These are phyloP conservation scores for Lampris incognitus DNA, from an alignment of 2,113 vertebrate species.

Conservation along the genomic window DNA sequence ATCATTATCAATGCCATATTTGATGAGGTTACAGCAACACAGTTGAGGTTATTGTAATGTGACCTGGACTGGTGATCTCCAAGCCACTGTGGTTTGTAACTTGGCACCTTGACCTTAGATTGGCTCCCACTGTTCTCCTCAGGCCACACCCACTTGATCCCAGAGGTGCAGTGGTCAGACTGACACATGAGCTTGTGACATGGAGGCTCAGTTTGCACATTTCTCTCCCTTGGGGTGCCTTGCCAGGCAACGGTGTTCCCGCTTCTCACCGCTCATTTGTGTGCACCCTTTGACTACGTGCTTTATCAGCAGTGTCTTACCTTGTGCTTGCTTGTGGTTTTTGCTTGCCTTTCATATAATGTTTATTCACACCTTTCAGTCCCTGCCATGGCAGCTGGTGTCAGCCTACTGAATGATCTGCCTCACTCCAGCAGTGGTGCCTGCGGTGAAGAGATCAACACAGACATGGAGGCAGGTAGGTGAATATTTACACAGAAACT, in stretches of 20 bases:
- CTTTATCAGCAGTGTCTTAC: constrained; percentile 30
- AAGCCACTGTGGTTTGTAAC: constrained; percentile 30
- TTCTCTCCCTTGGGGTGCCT: constrained; percentile 39
- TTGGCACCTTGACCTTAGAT: constrained; percentile 19
- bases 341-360: constrained; percentile 52
- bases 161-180: constrained; percentile 42
- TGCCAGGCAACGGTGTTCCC: constrained; percentile 50
- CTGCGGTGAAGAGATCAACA: constrained; percentile 64
- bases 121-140: constrained; percentile 1
- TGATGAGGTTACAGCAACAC: too few species aligned
- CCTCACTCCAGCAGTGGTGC: constrained; percentile 76
- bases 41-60: not conserved
- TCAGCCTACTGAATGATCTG: constrained; percentile 85
- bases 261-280: constrained; percentile 39
- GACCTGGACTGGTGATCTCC: not conserved
- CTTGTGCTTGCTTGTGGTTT: not conserved
- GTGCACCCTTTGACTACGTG: constrained; percentile 41
- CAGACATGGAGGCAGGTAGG: constrained; percentile 89
- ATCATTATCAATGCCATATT: too few species aligned
- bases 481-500: constrained; percentile 16
- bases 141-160: constrained; percentile 42
- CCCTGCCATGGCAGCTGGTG: constrained; percentile 89
- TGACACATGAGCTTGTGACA: constrained; percentile 55
- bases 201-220: constrained; percentile 47
- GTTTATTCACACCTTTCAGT: constrained; percentile 75